Conservation (phyloP, 2,888 invertebrate species). For the Erebia epiphron region DNA sequence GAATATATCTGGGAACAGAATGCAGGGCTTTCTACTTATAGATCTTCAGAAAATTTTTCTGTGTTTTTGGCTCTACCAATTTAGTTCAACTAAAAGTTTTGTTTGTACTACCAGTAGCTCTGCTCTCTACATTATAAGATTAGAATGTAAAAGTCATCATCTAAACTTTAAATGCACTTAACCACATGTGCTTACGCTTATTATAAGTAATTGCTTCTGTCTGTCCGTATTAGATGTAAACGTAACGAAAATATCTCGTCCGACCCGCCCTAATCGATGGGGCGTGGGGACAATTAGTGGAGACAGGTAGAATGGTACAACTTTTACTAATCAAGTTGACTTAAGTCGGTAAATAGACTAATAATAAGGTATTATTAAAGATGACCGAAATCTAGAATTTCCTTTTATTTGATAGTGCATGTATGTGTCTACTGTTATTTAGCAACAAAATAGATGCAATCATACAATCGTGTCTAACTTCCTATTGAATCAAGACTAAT, state of each 20-base stretch:
- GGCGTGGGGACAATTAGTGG: slow-evolving; percentile 22
- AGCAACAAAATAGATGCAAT: no score
- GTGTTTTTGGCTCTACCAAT: neutral
- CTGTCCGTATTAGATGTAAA: slow-evolving; percentile 26
- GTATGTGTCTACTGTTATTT: no score
- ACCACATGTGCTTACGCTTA: slow-evolving; percentile 32
- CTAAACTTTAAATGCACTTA: slow-evolving; percentile 11
- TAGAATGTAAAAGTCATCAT: slow-evolving; percentile 13
- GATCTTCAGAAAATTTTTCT: neutral
- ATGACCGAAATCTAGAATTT: no score
- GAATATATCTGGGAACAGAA: neutral
- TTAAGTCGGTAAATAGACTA: no score
- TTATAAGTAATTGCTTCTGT: slow-evolving; percentile 33
- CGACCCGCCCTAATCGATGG: slow-evolving; percentile 16
- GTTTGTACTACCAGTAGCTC: neutral
- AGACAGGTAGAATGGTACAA: neutral
- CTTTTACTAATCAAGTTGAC: no score
- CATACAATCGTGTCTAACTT: no score
- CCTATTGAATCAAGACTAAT: no score
- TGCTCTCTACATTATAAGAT: slow-evolving; percentile 14
- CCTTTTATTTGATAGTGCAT: no score
- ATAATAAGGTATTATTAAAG: no score
- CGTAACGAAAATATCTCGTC: slow-evolving; percentile 28
- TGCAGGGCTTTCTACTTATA: neutral
- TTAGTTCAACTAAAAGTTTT: neutral